Conservation (phyloP, 2,888 invertebrate species). For the Timema cristinae region DNA sequence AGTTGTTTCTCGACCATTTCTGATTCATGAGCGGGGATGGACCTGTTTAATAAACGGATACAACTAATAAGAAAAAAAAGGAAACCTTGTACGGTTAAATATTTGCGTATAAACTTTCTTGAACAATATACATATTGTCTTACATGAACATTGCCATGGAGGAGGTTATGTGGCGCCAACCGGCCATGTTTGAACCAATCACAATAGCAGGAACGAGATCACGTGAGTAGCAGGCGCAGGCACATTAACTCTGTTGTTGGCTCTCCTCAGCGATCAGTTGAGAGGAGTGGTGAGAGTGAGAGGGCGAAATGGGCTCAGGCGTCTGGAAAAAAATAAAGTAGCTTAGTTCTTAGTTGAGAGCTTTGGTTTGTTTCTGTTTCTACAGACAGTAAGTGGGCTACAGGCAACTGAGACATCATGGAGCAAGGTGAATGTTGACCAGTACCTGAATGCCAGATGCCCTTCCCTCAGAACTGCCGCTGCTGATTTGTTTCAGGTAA, state of each 20-base stretch:
- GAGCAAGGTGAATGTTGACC: neutral
- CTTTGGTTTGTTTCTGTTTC: neutral
- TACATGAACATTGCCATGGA: too few relatives aligned
- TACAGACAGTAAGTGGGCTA: neutral
- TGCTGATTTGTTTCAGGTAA: conserved; percentile 70
- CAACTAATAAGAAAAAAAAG: too few relatives aligned
- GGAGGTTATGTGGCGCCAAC: too few relatives aligned
- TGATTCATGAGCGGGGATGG: too few relatives aligned
- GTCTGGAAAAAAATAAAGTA: neutral
- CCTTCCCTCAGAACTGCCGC: conserved; percentile 37
- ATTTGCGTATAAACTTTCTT: too few relatives aligned
- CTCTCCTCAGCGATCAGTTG: neutral
- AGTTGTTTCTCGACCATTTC: too few relatives aligned
- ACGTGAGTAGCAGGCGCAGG: neutral
- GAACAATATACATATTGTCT: too few relatives aligned
- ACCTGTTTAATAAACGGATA: too few relatives aligned
- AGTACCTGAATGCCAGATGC: conserved; percentile 38
- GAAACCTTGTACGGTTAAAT: too few relatives aligned
- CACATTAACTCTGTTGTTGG: neutral
- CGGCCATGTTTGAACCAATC: too few relatives aligned
- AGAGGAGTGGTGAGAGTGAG: neutral
- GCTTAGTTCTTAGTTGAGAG: neutral
- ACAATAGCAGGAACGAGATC: too few relatives aligned
- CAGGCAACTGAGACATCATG: neutral
- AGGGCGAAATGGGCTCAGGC: neutral